These are phyloP conservation scores for Knipowitschia caucasica DNA, from an alignment of 2,797 vertebrate species.

Conservation along the genomic window DNA sequence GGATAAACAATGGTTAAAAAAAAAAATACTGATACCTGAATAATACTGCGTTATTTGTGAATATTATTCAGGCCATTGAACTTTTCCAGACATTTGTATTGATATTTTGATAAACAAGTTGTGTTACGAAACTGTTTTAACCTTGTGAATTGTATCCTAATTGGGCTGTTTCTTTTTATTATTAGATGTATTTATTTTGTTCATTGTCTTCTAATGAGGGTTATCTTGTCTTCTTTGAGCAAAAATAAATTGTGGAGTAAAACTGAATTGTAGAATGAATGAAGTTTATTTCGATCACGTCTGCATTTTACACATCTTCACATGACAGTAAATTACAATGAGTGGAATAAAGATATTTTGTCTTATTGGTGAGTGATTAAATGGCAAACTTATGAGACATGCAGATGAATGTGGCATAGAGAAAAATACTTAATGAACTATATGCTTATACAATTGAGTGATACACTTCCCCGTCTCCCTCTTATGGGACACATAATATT, in stretches of 20 bases:
- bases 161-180: neutral
- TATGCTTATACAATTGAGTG: neutral
- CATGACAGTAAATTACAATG: no score
- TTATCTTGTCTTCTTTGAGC: neutral
- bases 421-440: neutral
- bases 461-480: neutral
- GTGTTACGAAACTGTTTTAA: neutral
- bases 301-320: no score
- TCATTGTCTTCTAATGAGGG: no score
- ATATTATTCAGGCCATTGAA: slow-evolving; percentile 7
- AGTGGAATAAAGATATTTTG: slow-evolving; percentile 14
- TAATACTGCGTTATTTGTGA: slow-evolving; percentile 7
- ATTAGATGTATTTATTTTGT: neutral
- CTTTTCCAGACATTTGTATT: slow-evolving; percentile 24
- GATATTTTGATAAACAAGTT: slow-evolving; percentile 18
- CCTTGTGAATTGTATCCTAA: neutral
- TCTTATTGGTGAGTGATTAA: slow-evolving; percentile 1
- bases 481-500: no score
- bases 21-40: neutral
- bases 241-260: slow-evolving; percentile 3
- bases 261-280: neutral
- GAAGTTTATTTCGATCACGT: no score
- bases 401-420: slow-evolving; percentile 29
- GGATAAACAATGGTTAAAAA: slow-evolving; percentile 9
- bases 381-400: slow-evolving; percentile 20